Evolutionary conservation across 2,113 vertebrate genomes (phyloP).

Genomic region (Gobius niger): DNA sequence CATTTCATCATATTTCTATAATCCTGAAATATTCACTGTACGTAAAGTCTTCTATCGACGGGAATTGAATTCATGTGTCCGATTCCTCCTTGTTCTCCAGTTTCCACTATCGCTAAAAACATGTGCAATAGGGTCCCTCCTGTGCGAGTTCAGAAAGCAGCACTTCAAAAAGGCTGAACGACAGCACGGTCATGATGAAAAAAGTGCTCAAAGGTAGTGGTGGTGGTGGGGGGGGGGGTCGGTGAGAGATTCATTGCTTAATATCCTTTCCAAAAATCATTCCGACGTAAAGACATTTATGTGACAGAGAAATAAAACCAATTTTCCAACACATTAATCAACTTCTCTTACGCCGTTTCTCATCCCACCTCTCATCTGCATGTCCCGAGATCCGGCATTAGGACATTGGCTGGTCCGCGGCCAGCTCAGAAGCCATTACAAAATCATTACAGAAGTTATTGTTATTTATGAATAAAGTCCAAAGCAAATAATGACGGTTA

Average conservation of each 20-base stretch:
- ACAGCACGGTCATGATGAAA: too few relatives aligned
- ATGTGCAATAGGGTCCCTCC: too few relatives aligned
- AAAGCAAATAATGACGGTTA: slow-evolving; percentile 3
- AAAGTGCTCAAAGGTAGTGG: too few relatives aligned
- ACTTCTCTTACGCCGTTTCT: not conserved
- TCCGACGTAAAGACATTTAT: not conserved
- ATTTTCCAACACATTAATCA: not conserved
- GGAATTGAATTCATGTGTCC: too few relatives aligned
- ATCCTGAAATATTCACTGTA: too few relatives aligned
- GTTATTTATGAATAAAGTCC: not conserved
- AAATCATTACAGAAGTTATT: not conserved
- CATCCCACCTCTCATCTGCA: not conserved
- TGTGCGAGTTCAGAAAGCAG: too few relatives aligned
- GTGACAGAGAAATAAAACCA: not conserved
- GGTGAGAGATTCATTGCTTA: not conserved
- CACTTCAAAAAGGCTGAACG: too few relatives aligned
- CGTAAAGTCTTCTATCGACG: too few relatives aligned
- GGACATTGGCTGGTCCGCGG: not conserved
- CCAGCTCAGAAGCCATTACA: not conserved
- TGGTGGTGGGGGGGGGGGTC: not conserved
- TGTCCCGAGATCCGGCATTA: not conserved
- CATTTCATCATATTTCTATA: too few relatives aligned
- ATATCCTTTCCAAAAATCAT: not conserved
- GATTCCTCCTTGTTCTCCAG: too few relatives aligned
- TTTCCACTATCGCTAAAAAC: too few relatives aligned